These are phyloP conservation scores for Drosophila quadrilineata DNA, from an alignment of 1,140 invertebrate species.

Conservation along the genomic window DNA sequence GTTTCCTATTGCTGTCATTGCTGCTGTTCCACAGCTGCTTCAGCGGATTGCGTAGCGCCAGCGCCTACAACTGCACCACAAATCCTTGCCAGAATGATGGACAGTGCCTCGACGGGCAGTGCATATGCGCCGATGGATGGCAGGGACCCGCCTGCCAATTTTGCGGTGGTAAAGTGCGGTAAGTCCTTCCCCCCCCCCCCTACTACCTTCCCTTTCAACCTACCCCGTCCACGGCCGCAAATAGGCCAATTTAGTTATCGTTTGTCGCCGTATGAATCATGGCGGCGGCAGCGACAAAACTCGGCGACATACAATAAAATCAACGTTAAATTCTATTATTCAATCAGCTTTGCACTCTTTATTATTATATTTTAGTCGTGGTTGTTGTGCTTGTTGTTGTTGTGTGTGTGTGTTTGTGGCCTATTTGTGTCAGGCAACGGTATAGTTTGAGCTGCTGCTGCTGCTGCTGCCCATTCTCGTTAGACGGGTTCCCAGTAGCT, in stretches of 20 bases:
- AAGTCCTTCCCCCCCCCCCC: slow-evolving; percentile 76
- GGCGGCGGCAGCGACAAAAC: slow-evolving; percentile 1
- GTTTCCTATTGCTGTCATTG: slow-evolving; percentile 61
- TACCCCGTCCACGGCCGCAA: background rate
- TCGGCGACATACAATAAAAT: slow-evolving; percentile 16
- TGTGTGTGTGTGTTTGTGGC: too few relatives aligned
- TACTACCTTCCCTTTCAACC: background rate
- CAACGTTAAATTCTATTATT: slow-evolving; percentile 45
- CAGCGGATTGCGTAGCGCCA: slow-evolving; percentile 60
- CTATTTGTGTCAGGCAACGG: slow-evolving; percentile 78
- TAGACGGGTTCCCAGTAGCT: slow-evolving; percentile 58
- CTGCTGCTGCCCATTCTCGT: slow-evolving; percentile 53
- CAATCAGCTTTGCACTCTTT: slow-evolving; percentile 44
- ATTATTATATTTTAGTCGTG: too few relatives aligned
- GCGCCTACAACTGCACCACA: slow-evolving; percentile 79
- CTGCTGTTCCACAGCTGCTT: slow-evolving; percentile 72
- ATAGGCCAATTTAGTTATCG: slow-evolving; percentile 34
- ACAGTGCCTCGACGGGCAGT: slow-evolving; percentile 88
- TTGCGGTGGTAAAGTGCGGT: slow-evolving; percentile 96
- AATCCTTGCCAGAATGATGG: slow-evolving; percentile 86
- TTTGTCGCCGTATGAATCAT: slow-evolving; percentile 34
- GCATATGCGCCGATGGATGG: slow-evolving; percentile 94
- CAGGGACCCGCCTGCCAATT: slow-evolving; percentile 93
- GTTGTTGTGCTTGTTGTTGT: too few relatives aligned
- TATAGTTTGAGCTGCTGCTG: slow-evolving; percentile 49